Conservation (phyloP, 1,140 invertebrate species). For the Nymphalis io region DNA sequence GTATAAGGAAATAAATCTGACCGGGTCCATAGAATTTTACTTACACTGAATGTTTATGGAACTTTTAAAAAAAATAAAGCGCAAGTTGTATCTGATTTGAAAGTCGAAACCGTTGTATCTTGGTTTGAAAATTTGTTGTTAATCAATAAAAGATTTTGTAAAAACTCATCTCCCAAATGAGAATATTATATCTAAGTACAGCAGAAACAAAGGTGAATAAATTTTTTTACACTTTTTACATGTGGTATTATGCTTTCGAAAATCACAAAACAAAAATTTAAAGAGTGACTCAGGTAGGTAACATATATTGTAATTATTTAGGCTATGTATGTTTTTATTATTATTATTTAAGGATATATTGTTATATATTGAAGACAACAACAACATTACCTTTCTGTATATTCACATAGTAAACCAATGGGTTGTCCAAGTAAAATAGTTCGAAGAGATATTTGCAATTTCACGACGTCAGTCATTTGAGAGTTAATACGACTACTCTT, state of each 20-base stretch:
- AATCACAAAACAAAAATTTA: neutral
- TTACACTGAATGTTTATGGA: constrained; percentile 25
- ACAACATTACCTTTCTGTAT: neutral
- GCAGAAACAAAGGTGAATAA: constrained; percentile 3
- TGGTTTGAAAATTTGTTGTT: constrained; percentile 18
- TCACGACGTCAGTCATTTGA: constrained; percentile 9
- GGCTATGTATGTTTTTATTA: neutral
- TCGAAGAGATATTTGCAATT: neutral
- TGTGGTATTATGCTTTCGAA: neutral
- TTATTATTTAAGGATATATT: neutral
- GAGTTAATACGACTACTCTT: neutral
- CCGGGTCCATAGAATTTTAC: constrained; percentile 29
- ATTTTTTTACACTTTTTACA: neutral
- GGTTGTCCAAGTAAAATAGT: constrained; percentile 1
- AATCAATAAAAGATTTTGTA: constrained; percentile 23
- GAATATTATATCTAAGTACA: constrained; percentile 15
- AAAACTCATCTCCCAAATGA: constrained; percentile 16
- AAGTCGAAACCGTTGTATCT: constrained; percentile 21
- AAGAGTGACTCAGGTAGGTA: neutral
- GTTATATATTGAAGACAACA: neutral
- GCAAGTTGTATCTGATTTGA: constrained; percentile 10
- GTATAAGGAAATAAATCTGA: constrained; percentile 43
- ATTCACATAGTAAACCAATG: neutral
- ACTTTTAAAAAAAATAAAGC: constrained; percentile 24
- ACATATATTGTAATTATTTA: neutral